Conservation (phyloP, 2,113 vertebrate genomes). For the Balaeniceps rex region DNA sequence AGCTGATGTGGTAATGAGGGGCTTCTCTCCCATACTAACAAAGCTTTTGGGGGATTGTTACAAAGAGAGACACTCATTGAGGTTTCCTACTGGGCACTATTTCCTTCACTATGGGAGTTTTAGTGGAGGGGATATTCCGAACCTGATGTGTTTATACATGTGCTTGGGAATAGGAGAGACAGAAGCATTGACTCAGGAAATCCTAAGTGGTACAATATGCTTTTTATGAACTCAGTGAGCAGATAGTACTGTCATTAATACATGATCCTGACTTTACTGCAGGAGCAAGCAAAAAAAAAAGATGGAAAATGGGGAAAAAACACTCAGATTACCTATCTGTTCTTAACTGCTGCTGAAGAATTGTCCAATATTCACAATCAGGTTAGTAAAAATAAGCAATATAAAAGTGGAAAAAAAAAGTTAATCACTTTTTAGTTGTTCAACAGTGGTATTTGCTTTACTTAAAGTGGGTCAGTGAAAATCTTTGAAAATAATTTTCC, state of each 20-base stretch:
- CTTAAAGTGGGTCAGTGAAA: not conserved
- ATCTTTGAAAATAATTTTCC: not conserved
- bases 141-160: not conserved
- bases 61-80: not conserved
- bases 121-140: not conserved
- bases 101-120: not conserved
- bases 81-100: not conserved
- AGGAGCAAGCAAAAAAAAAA: not conserved
- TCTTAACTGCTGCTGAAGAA: not conserved
- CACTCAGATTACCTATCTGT: not conserved
- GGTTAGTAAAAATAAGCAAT: not conserved
- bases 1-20: accelerated
- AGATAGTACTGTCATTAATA: not conserved
- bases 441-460: not conserved
- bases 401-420: not conserved
- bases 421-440: not conserved
- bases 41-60: not conserved
- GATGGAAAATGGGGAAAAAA: not conserved
- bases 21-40: not conserved
- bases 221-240: not conserved
- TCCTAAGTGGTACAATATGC: not conserved
- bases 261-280: not conserved
- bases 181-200: not conserved
- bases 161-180: not conserved
- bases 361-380: not conserved